Conservation (phyloP, 2,888 invertebrate species). For the Zeuzera pyrina region DNA sequence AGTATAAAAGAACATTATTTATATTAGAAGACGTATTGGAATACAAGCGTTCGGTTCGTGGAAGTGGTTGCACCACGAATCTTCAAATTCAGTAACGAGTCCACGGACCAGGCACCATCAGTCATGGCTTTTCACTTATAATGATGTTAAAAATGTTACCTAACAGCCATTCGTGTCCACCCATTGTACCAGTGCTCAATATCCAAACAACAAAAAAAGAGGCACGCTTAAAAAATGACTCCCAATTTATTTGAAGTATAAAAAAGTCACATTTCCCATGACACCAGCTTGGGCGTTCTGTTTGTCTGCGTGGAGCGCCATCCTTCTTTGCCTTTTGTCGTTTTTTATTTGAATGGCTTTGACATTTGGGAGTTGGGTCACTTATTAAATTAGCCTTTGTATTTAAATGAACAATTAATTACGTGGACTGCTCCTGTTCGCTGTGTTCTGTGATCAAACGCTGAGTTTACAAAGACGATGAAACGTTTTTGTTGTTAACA, state of each 20-base stretch:
- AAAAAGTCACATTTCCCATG: slow-evolving; percentile 62
- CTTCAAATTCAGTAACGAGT: slow-evolving; percentile 26
- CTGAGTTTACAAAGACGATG: no score
- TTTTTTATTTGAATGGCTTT: slow-evolving; percentile 62
- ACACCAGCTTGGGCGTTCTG: slow-evolving; percentile 57
- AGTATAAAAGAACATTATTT: no score
- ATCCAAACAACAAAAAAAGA: slow-evolving; percentile 47
- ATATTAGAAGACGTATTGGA: no score
- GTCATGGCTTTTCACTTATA: slow-evolving; percentile 67
- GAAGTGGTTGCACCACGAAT: slow-evolving; percentile 27
- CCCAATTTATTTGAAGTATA: slow-evolving; percentile 67
- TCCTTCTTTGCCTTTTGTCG: slow-evolving; percentile 57
- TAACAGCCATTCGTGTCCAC: slow-evolving; percentile 66
- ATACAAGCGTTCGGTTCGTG: no score
- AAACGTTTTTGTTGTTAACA: no score
- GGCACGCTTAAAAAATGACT: slow-evolving; percentile 59
- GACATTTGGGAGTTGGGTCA: slow-evolving; percentile 66
- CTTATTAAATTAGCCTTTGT: slow-evolving; percentile 73
- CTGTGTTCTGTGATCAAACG: slow-evolving; percentile 5
- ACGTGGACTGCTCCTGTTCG: slow-evolving; percentile 36
- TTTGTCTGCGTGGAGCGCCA: slow-evolving; percentile 38
- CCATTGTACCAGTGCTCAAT: slow-evolving; percentile 62
- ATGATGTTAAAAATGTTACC: slow-evolving; percentile 71
- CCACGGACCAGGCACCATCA: slow-evolving; percentile 38
- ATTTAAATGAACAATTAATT: slow-evolving; percentile 70